phyloP scores from a whole-genome alignment of 2,888 invertebrate genomes.

The Zaprionus lineosus region DNA sequence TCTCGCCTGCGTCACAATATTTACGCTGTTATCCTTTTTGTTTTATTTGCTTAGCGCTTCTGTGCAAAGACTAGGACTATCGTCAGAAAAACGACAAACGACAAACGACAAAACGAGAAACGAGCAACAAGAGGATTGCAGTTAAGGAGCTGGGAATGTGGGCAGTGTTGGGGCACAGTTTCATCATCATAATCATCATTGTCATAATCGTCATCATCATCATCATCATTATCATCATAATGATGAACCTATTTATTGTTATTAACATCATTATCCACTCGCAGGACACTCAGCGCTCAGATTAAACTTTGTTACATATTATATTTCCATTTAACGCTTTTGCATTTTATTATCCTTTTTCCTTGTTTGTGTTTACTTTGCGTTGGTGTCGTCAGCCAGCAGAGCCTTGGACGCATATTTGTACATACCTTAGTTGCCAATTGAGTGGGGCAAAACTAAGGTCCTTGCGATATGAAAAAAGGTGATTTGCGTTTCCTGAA shows the following conservation, averaged over 20 bases:
- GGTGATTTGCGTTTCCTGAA: too few species aligned
- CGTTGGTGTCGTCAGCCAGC: slow-evolving; percentile 20
- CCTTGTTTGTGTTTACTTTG: slow-evolving; percentile 23
- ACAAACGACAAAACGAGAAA: slow-evolving; percentile 12
- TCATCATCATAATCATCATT: slow-evolving; percentile 27
- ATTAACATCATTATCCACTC: slow-evolving; percentile 42
- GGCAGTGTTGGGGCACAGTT: slow-evolving; percentile 42
- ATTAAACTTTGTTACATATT: slow-evolving; percentile 66
- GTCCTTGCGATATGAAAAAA: too few species aligned
- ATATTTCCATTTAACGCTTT: slow-evolving; percentile 69
- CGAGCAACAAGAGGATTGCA: slow-evolving; percentile 36
- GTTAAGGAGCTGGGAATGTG: slow-evolving; percentile 6
- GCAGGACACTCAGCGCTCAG: slow-evolving; percentile 39
- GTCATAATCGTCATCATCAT: slow-evolving; percentile 38
- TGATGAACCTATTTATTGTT: slow-evolving; percentile 35
- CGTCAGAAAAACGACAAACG: slow-evolving; percentile 48
- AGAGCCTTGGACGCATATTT: slow-evolving; percentile 17
- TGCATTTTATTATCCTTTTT: slow-evolving; percentile 8
- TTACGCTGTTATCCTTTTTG: slow-evolving; percentile 74
- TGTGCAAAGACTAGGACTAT: slow-evolving; percentile 71
- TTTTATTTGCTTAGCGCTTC: slow-evolving; percentile 79
- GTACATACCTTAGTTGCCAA: too few species aligned
- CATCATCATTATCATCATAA: slow-evolving; percentile 30
- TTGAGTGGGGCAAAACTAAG: slow-evolving; percentile 11
- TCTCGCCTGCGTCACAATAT: slow-evolving; percentile 62